Base-by-base conservation (phyloP, 2,888 invertebrate genomes). In the Agrochola macilenta region DNA sequence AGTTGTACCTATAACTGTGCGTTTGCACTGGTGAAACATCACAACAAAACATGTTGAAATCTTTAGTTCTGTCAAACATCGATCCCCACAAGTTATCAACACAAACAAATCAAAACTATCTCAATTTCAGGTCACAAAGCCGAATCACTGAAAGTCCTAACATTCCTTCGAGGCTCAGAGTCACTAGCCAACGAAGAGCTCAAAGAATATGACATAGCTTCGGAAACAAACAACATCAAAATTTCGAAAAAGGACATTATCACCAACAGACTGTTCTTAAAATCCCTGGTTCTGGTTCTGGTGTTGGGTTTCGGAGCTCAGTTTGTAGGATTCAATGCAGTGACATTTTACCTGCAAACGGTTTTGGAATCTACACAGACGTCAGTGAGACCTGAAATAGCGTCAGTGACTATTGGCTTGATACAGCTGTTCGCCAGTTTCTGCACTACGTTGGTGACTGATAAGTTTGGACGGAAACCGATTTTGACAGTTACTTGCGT, bases 331-430 rank as follows among this genome's bases (percentile, higher is more conserved):
- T 94, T 90, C 60, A 95, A 94, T 61, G 92, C 91, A 0, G 91
- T 95, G 0, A 83, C 91, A 0, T 93, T 92, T 82, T 95, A 95
- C 72, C 83, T 95, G 3, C 95, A 95, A 87, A 93, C 94, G 0
- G 90, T 95, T 49, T 82, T 95, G 74, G 92, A 92, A 58, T 93
- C 93, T 0, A 93, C 95, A 0, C 85, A 93, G n/a, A 94, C 94
- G 0, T 91, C 90, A 23, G 88, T 95, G 0, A 90, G 75, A 5
- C 89, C 95, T 1, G 93, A 93, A 79, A 61, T 92, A 4, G 92
- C 93, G 0, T 95, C 95, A 0, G 93, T 93, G 0, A 79, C 92
- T 0, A 90, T 95, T 54, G 95, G 95, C 0, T 11, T 90, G 0
- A 92, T 95, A 12, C 94, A 95, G 74, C 61, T 95, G 8, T 43